phyloP scores from a whole-genome alignment of 2,113 vertebrate species.

The Poecile atricapillus region DNA sequence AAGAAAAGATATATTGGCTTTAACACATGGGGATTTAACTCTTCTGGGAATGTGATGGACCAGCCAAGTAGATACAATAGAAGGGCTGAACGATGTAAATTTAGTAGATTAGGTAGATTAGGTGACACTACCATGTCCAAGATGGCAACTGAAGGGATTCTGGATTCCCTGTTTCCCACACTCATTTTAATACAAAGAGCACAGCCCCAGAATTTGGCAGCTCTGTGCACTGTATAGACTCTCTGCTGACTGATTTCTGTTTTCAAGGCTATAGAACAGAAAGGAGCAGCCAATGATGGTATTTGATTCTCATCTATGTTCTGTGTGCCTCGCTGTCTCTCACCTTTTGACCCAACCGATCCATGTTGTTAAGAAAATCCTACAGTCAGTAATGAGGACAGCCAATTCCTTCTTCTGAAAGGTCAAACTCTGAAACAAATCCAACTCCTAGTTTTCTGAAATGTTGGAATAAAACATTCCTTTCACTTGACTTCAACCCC shows the following conservation, averaged over 20 bases:
- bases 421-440: conserved; percentile 18
- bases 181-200: background rate
- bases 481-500: background rate
- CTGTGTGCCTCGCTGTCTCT: background rate
- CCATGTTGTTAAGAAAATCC: conserved; percentile 3
- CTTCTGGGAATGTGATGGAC: background rate
- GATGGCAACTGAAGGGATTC: background rate
- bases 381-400: conserved; percentile 1
- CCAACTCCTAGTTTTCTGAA: background rate
- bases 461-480: background rate
- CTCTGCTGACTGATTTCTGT: background rate
- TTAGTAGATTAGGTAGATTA: background rate
- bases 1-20: background rate
- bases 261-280: background rate
- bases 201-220: background rate
- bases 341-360: conserved; percentile 9
- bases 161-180: background rate
- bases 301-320: background rate
- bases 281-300: background rate
- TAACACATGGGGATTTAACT: background rate
- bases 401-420: conserved; percentile 17
- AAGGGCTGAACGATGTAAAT: background rate
- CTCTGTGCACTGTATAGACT: background rate
- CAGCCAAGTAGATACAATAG: background rate
- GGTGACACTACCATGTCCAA: background rate